A percentile compares a stretch with the other conserved stretches of the same genome.
phyloP scores from a whole-genome alignment of 2,113 vertebrate species.

The Sceloporus undulatus region DNA sequence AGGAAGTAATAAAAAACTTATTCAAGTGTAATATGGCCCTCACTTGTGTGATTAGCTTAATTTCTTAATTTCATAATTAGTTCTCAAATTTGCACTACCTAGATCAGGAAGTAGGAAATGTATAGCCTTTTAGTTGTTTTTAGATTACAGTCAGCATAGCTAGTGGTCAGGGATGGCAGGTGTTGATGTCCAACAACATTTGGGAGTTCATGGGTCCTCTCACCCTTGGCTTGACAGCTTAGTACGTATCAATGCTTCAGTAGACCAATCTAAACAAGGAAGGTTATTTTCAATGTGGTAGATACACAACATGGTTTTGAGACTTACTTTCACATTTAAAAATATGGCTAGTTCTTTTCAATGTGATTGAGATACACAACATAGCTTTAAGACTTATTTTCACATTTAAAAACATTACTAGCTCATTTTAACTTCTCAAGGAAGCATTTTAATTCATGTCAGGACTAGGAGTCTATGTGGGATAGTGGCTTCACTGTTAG shows the following conservation, averaged over 20 bases:
- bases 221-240: neutral
- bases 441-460: neutral
- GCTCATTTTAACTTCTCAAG: neutral
- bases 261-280: neutral
- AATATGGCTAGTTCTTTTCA: too few species aligned
- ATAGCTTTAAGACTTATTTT: accelerated
- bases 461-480: too few species aligned
- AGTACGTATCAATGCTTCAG: too few species aligned
- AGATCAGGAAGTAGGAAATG: neutral
- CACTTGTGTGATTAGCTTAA: neutral
- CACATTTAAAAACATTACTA: neutral
- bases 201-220: neutral
- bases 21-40: neutral
- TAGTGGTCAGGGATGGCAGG: neutral
- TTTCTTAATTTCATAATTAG: constrained; percentile 9
- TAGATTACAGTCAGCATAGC: neutral
- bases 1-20: neutral
- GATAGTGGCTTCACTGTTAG: too few species aligned
- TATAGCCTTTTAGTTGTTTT: neutral
- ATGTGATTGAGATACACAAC: too few species aligned
- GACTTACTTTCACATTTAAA: accelerated
- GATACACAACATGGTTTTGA: neutral
- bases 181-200: neutral
- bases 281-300: neutral
- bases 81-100: neutral